Conservation (phyloP, 2,888 invertebrate genomes). For the Bembecia ichneumoniformis region DNA sequence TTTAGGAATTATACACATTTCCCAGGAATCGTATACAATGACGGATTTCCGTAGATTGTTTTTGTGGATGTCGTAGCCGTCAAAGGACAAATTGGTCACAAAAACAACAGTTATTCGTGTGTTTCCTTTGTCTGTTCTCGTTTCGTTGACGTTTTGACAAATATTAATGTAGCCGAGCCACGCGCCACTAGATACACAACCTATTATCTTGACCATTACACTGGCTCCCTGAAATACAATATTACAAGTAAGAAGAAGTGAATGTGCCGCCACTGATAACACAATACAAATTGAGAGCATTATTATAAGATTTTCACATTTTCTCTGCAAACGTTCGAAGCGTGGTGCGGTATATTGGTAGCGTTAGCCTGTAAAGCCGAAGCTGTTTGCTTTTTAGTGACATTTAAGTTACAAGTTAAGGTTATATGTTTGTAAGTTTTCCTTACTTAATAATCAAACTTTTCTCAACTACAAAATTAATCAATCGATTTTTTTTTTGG, state of each 20-base stretch:
- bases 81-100: slow-evolving; percentile 9
- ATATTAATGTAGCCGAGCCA: slow-evolving; percentile 32
- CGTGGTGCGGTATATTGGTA: background rate
- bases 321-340: background rate
- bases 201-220: slow-evolving; percentile 36
- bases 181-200: slow-evolving; percentile 20
- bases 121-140: background rate
- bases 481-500: no score
- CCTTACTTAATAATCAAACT: no score
- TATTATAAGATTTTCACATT: background rate
- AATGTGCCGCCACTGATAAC: slow-evolving; percentile 1
- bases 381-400: no score
- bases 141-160: slow-evolving; percentile 29
- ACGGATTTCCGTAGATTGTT: no score
- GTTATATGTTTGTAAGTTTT: no score
- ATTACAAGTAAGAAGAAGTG: background rate
- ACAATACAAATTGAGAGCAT: background rate
- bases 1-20: no score
- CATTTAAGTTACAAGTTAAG: no score
- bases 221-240: slow-evolving; percentile 14
- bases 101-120: slow-evolving; percentile 14
- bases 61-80: background rate
- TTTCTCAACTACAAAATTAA: no score
- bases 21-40: no score
- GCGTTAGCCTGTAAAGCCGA: no score